Conservation (phyloP, 2,797 vertebrate genomes). For the Trachurus trachurus region DNA sequence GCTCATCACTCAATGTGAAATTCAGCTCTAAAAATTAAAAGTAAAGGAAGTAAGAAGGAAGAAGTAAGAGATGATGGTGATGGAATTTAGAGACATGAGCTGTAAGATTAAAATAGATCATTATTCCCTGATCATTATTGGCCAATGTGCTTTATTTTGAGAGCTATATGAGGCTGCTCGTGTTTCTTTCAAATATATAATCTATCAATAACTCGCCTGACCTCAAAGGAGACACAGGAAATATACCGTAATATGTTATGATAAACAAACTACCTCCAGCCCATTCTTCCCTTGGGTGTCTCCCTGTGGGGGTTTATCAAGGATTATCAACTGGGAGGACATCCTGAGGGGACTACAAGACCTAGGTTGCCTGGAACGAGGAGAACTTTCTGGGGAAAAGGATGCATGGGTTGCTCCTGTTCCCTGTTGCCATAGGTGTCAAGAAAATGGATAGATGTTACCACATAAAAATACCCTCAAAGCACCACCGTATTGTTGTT, state of each 20-base stretch:
- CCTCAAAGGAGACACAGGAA: not conserved
- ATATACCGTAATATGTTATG: not conserved
- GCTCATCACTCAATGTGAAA: slow-evolving; percentile 5
- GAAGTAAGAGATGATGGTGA: not conserved
- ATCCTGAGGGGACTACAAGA: slow-evolving; percentile 25
- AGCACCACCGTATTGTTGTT: not conserved
- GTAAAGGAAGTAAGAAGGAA: not conserved
- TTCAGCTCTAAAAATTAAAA: slow-evolving; percentile 10
- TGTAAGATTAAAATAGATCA: not conserved
- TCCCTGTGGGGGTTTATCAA: slow-evolving; percentile 11
- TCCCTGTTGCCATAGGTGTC: slow-evolving; percentile 25
- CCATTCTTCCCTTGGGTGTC: slow-evolving; percentile 10
- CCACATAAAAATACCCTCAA: not conserved
- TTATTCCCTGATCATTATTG: not conserved
- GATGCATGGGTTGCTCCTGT: slow-evolving; percentile 13
- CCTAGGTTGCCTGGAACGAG: slow-evolving; percentile 24
- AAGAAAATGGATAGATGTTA: slow-evolving; percentile 5
- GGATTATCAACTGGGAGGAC: not conserved
- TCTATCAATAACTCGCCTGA: not conserved
- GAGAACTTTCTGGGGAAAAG: slow-evolving; percentile 22
- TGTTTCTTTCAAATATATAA: no score
- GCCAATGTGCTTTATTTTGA: not conserved
- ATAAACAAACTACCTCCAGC: not conserved
- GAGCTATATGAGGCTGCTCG: not conserved
- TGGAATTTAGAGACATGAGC: not conserved